Evolutionary conservation across 2,888 invertebrate genomes (phyloP).

Genomic region (Thymelicus acteon): DNA sequence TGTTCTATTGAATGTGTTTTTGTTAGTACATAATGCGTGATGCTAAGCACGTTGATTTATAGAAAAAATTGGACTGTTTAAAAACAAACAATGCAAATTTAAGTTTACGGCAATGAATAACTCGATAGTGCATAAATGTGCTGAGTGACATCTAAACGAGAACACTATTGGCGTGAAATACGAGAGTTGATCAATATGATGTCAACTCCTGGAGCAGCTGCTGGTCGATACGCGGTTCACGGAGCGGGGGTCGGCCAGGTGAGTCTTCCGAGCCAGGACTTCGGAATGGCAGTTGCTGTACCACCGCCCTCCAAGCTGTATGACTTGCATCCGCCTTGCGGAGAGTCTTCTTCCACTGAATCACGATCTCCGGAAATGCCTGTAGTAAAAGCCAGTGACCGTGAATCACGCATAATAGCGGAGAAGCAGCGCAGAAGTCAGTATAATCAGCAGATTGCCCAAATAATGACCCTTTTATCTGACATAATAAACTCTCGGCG

Average conservation of each 20-base stretch:
- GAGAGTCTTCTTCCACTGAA: constrained; percentile 78
- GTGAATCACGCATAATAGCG: constrained; percentile 93
- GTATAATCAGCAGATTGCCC: constrained; percentile 93
- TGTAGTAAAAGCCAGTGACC: constrained; percentile 86
- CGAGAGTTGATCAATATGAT: constrained; percentile 49
- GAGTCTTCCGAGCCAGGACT: constrained; percentile 56
- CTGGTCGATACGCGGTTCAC: constrained; percentile 59
- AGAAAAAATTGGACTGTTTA: constrained; percentile 8
- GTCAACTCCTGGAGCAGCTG: constrained; percentile 65
- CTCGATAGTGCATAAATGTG: constrained; percentile 23
- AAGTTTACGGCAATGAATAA: constrained; percentile 30
- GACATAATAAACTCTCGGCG: constrained; percentile 92
- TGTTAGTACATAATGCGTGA: constrained; percentile 2
- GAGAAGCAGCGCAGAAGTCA: constrained; percentile 96
- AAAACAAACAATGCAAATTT: constrained; percentile 14
- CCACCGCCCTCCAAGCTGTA: constrained; percentile 55
- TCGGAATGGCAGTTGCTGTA: constrained; percentile 60
- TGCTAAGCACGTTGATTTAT: not conserved
- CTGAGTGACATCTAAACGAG: constrained; percentile 47
- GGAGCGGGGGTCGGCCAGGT: constrained; percentile 57
- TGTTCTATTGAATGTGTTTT: constrained; percentile 27
- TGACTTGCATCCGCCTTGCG: constrained; percentile 59
- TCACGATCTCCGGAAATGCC: constrained; percentile 74
- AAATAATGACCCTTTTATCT: constrained; percentile 93
- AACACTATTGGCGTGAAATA: constrained; percentile 40